Evolutionary conservation across 1,140 invertebrate genomes (phyloP), one percentile per base, ranked within the genome.

Genomic region (Daktulosphaira vitifoliae): DNA sequence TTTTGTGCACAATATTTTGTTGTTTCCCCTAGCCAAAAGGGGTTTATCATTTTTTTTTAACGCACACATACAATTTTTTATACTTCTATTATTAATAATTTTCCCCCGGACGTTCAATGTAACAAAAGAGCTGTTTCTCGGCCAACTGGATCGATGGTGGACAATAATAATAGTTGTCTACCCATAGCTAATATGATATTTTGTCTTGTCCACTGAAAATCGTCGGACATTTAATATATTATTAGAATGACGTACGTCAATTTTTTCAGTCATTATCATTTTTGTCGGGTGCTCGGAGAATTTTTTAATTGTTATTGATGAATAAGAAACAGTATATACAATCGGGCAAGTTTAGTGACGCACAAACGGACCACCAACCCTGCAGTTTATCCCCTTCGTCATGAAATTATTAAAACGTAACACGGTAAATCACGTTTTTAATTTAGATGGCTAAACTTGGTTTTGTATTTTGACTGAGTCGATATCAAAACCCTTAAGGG

Each of bases 371-470:
- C n/a, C n/a, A n/a, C n/a, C n/a, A n/a, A n/a, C n/a, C n/a, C n/a
- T n/a, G n/a, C n/a, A n/a, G n/a, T n/a, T n/a, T n/a, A n/a, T n/a
- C n/a, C n/a, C n/a, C n/a, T n/a, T n/a, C n/a, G n/a, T n/a, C n/a
- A n/a, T n/a, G n/a, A n/a, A n/a, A n/a, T n/a, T 42, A 9, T 16
- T 16, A 42, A 22, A 56, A 56, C 53, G 53, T 56, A 39, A 56
- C 38, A 6, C 15, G 18, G 38, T 56, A 42, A 56, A 56, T 56
- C 22, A 44, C 37, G 38, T 56, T 56, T 54, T 56, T 44, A 56
- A 56, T 56, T 42, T 56, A 56, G 53, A 42, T 16, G 53, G 18
- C 16, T 22, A 56, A 56, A 56, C 53, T 20, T 56, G 53, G 38
- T 56, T 26, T 42, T 42, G 18, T n/a, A n/a, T n/a, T n/a, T n/a